Evolutionary conservation across 2,113 vertebrate genomes (phyloP).

Genomic region (Phaethornis superciliosus): DNA sequence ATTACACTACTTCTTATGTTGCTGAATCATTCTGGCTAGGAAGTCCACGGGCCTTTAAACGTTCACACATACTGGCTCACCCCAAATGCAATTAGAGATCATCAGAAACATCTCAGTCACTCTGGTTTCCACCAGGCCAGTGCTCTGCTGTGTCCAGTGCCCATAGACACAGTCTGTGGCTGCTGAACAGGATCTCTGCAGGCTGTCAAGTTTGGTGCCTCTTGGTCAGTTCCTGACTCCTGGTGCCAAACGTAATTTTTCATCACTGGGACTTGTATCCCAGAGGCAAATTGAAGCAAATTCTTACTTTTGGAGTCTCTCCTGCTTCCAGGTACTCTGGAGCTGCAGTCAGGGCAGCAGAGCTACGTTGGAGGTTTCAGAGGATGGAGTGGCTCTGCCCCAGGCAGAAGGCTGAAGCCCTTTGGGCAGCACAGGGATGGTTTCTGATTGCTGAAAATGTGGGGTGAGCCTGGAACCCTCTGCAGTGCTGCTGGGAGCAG

Average conservation of each 20-base stretch:
- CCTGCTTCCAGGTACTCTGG: neutral
- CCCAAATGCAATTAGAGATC: conserved; percentile 16
- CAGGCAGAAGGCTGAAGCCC: neutral
- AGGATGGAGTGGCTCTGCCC: neutral
- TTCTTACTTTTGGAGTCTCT: neutral
- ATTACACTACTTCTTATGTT: conserved; percentile 62
- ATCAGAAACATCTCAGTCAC: neutral
- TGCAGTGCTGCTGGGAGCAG: neutral
- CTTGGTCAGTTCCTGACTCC: neutral
- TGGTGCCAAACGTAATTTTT: conserved; percentile 15
- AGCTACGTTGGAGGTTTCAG: fast-evolving
- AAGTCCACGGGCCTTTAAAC: neutral
- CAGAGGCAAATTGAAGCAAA: neutral
- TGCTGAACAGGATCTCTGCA: neutral
- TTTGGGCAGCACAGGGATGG: neutral
- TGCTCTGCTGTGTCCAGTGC: neutral
- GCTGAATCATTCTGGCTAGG: conserved; percentile 38
- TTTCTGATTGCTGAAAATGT: neutral
- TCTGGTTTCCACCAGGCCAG: neutral
- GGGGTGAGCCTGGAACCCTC: neutral
- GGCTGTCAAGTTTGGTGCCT: neutral
- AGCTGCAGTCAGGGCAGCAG: neutral
- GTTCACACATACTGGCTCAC: neutral
- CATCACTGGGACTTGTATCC: neutral
- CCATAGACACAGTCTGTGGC: neutral